These are phyloP conservation scores for Trachops cirrhosus DNA, from an alignment of 2,797 vertebrate species.

Conservation along the genomic window DNA sequence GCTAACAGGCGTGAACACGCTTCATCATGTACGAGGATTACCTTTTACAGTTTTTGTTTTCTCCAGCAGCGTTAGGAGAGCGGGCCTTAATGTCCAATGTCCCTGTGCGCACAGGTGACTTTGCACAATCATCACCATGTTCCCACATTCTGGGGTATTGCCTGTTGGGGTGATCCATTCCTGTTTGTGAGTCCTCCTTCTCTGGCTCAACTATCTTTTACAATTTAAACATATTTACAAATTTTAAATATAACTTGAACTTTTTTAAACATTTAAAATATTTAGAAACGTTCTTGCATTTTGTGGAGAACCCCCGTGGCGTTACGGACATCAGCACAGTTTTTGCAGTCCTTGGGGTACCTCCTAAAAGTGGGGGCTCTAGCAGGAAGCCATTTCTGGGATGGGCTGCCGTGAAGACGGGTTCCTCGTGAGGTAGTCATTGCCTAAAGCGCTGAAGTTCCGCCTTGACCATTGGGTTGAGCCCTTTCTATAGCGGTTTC, in stretches of 20 bases:
- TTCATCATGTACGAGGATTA: background rate
- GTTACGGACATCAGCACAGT: background rate
- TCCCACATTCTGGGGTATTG: background rate
- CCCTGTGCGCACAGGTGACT: background rate
- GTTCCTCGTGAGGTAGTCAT: background rate
- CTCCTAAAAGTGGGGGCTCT: background rate
- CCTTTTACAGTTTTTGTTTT: background rate
- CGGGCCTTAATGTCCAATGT: background rate
- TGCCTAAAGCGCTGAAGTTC: background rate
- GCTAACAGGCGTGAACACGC: background rate
- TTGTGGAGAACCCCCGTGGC: background rate
- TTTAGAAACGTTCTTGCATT: background rate
- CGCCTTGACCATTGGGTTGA: background rate
- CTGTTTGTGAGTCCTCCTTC: background rate
- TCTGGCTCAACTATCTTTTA: background rate
- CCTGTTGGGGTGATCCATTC: background rate
- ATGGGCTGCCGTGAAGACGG: background rate
- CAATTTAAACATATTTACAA: constrained; percentile 1
- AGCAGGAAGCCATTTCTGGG: background rate
- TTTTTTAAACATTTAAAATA: background rate
- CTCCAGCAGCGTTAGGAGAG: background rate
- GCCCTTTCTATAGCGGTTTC: background rate
- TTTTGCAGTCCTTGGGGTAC: background rate
- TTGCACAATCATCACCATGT: background rate
- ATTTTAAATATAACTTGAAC: background rate